These are phyloP conservation scores for Dinothrombium tinctorium DNA, from an alignment of 1,140 invertebrate genomes.

Conservation along the genomic window DNA sequence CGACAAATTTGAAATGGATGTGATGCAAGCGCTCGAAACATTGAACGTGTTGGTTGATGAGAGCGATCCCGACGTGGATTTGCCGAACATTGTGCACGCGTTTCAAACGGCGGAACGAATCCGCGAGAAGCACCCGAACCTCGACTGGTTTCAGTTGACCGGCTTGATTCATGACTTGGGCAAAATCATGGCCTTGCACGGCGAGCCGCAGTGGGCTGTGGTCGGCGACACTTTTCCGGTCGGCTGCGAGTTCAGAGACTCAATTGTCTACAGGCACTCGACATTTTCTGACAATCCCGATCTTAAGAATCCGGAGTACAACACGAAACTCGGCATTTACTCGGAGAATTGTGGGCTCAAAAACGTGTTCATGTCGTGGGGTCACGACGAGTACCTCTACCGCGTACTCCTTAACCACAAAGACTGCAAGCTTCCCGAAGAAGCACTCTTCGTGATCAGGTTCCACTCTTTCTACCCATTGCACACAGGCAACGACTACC, in stretches of 20 bases:
- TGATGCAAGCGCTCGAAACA: constrained; percentile 61
- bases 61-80: constrained; percentile 68
- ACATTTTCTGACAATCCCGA: constrained; percentile 57
- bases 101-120: constrained; percentile 90
- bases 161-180: constrained; percentile 81
- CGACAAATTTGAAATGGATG: constrained; percentile 49
- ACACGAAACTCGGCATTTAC: constrained; percentile 76
- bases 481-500: constrained; percentile 63
- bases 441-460: constrained; percentile 51
- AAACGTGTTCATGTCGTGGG: constrained; percentile 80
- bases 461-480: constrained; percentile 90
- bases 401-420: constrained; percentile 50
- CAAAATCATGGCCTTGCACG: constrained; percentile 73
- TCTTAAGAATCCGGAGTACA: constrained; percentile 24
- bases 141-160: constrained; percentile 82
- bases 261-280: constrained; percentile 67
- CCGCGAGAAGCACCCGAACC: constrained; percentile 49
- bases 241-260: constrained; percentile 57
- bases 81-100: constrained; percentile 84
- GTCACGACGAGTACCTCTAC: constrained; percentile 87
- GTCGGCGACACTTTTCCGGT: constrained; percentile 90
- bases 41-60: constrained; percentile 81
- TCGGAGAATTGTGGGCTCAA: constrained; percentile 61
- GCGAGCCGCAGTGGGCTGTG: constrained; percentile 80
- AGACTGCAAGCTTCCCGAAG: constrained; percentile 49